Conservation (phyloP, 2,888 invertebrate genomes). For the Netelia fuscicornis region DNA sequence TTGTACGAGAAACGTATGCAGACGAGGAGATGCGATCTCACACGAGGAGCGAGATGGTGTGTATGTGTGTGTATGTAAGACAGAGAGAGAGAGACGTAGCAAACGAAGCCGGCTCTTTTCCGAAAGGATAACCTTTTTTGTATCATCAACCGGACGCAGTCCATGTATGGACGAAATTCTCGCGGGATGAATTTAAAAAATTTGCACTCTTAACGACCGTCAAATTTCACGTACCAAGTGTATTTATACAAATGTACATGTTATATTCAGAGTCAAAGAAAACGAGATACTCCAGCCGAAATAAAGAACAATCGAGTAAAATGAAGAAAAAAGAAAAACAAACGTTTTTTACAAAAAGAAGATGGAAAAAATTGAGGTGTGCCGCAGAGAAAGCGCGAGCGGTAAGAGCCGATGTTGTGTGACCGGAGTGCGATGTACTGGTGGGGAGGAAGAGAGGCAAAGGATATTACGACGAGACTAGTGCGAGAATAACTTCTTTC, state of each 20-base stretch:
- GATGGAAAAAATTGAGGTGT: slow-evolving; percentile 1
- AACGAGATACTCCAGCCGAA: not conserved
- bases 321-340: too few species aligned
- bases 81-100: not conserved
- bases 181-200: too few species aligned
- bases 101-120: too few species aligned
- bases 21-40: not conserved
- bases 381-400: slow-evolving; percentile 6
- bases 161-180: too few species aligned
- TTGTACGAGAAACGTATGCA: slow-evolving; percentile 9
- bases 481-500: slow-evolving; percentile 75
- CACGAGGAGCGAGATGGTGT: not conserved
- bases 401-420: not conserved
- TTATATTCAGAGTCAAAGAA: not conserved
- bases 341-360: not conserved
- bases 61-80: not conserved
- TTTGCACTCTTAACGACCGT: too few species aligned
- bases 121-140: too few species aligned
- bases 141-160: too few species aligned
- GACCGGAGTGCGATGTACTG: not conserved
- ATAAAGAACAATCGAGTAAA: slow-evolving; percentile 4
- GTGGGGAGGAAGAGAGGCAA: slow-evolving; percentile 7
- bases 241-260: too few species aligned
- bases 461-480: slow-evolving; percentile 43
- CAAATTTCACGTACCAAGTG: too few species aligned